A percentile compares a stretch with the other conserved stretches of the same genome.
phyloP scores from a whole-genome alignment of 1,140 invertebrate species.

The Sycobia sp. region DNA sequence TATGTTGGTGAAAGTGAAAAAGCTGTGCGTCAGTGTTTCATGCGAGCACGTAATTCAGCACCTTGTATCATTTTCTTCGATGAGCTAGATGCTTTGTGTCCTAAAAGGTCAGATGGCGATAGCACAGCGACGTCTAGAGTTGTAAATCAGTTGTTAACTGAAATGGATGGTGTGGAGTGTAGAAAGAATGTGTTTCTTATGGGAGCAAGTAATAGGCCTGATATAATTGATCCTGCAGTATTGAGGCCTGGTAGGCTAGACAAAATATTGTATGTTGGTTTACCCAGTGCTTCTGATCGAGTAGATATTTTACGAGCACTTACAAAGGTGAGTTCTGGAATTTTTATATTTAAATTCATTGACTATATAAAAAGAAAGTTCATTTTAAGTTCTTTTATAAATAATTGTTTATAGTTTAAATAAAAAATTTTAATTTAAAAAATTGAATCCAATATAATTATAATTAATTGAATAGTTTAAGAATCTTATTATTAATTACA shows the following conservation, averaged over 20 bases:
- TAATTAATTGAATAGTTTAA: too few species aligned
- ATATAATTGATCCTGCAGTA: constrained; percentile 96
- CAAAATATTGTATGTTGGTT: constrained; percentile 91
- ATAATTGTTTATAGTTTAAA: too few species aligned
- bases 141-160: constrained; percentile 96
- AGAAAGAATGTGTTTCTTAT: constrained; percentile 91
- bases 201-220: constrained; percentile 95
- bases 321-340: constrained; percentile 74
- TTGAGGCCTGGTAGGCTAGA: constrained; percentile 93
- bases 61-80: constrained; percentile 99
- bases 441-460: too few species aligned
- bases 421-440: too few species aligned
- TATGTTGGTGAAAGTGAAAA: constrained; percentile 99
- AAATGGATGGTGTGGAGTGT: constrained; percentile 96
- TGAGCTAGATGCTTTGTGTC: constrained; percentile 96
- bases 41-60: constrained; percentile 89
- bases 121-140: constrained; percentile 78
- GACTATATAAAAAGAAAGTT: too few species aligned
- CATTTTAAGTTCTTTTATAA: too few species aligned
- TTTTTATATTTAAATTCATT: too few species aligned
- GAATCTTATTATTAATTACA: too few species aligned
- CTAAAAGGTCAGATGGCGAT: constrained; percentile 80
- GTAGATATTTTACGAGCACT: constrained; percentile 87
- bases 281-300: constrained; percentile 81
- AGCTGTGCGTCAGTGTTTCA: constrained; percentile 93